Evolutionary conservation across 2,113 vertebrate species (phyloP).

Genomic region (Montifringilla adamsi): DNA sequence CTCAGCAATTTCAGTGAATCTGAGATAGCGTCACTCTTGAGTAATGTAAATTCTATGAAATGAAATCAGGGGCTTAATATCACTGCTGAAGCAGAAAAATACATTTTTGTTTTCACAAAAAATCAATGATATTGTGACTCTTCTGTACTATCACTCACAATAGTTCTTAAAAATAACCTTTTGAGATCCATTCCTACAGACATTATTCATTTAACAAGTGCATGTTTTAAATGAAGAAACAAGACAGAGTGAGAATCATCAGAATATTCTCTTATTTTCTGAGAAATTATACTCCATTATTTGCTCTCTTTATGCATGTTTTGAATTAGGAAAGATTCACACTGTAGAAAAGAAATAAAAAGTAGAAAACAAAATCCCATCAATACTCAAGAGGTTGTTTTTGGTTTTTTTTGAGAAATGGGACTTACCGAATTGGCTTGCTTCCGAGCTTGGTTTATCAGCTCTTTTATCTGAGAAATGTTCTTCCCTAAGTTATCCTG

Average conservation of each 20-base stretch:
- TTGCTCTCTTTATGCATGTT: neutral
- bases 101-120: neutral
- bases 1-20: neutral
- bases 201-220: neutral
- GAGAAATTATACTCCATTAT: neutral
- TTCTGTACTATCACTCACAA: neutral
- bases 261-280: neutral
- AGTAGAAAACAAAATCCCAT: neutral
- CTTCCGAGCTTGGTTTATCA: slow-evolving; percentile 97
- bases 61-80: neutral
- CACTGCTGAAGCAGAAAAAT: neutral
- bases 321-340: neutral
- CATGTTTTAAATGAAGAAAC: neutral
- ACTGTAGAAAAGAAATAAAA: neutral
- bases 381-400: neutral
- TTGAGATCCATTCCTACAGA: neutral
- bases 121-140: neutral
- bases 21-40: neutral
- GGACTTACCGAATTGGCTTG: slow-evolving; percentile 94
- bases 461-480: slow-evolving; percentile 96
- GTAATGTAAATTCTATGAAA: neutral
- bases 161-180: neutral
- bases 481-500: slow-evolving; percentile 94
- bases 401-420: neutral
- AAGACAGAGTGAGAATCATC: neutral